Evolutionary conservation across 2,888 invertebrate species (phyloP), one percentile per base, ranked within the genome.

Genomic region (Leptopilina syphax): DNA sequence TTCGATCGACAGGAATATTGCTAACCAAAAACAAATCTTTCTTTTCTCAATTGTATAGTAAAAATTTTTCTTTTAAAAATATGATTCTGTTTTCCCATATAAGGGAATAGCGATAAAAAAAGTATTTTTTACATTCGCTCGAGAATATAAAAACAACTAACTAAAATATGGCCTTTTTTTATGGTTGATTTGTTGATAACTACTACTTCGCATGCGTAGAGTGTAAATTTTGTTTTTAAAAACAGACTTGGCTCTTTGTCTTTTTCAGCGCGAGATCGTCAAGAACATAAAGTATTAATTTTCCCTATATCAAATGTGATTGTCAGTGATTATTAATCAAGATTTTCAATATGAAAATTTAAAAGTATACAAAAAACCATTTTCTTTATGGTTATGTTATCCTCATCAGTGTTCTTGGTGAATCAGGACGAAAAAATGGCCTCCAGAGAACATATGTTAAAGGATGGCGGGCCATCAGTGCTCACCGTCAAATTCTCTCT

Each of bases 361-460:
- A 18, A 63, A 18, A 63, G 9, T 27, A 27, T 3, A 27, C 1
- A 18, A 34, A 34, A 63, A 63, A 0, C n/a, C 0, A 63, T 63
- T 9, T 18, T 7, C 24, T 63, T 63, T 18, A 24, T 63, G 63
- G 63, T 63, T 63, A 63, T 63, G 63, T 63, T 63, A 18, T 63
- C 18, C n/a, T 63, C 34, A 34, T 34, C 73, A 44, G 34, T 57
- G 54, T n/a, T 67, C 50, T 24, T 50, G 24, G 13, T 54, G 47
- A 24, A 54, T 54, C 18, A 70, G 27, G 65, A 27, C 68, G 63
- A 82, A 87, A 91, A 91, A 85, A 91, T 91, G 91, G 91, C 91
- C 85, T 89, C 87, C 83, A 82, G 79, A 87, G 85, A 91, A 91
- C 91, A 92, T 91, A 91, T 91, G 91, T 90, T 90, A 89, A 90